Evolutionary conservation across 2,113 vertebrate species (phyloP).

Genomic region (Centrocercus urophasianus): DNA sequence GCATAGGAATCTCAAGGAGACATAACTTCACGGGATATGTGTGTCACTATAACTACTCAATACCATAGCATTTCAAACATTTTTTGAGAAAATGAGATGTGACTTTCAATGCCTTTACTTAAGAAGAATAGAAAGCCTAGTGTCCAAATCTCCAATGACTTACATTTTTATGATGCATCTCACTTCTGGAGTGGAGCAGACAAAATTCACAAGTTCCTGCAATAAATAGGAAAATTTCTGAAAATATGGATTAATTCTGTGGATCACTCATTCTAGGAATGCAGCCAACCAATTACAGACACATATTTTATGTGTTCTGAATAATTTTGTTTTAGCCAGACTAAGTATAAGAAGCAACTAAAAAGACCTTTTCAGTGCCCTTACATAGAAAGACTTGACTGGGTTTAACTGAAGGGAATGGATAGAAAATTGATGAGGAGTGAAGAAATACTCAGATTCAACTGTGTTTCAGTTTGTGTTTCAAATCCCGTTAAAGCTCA

Average conservation of each 20-base stretch:
- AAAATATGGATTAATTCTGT: neutral
- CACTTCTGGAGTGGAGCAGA: neutral
- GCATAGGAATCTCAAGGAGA: neutral
- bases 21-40: neutral
- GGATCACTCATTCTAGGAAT: neutral
- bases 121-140: neutral
- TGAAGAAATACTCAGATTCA: neutral
- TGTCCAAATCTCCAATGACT: neutral
- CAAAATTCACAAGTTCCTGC: neutral
- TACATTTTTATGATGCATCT: neutral
- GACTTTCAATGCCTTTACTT: neutral
- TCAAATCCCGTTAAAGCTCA: neutral
- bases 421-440: neutral
- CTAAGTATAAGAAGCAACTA: neutral
- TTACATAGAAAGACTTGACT: neutral
- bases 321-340: neutral
- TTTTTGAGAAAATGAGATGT: neutral
- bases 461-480: neutral
- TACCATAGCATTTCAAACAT: neutral
- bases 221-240: neutral
- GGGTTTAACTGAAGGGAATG: neutral
- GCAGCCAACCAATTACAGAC: neutral
- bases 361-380: neutral
- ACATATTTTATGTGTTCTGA: neutral
- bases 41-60: neutral